phyloP scores from a whole-genome alignment of 2,888 invertebrate species.

The Clusia tigrina region DNA sequence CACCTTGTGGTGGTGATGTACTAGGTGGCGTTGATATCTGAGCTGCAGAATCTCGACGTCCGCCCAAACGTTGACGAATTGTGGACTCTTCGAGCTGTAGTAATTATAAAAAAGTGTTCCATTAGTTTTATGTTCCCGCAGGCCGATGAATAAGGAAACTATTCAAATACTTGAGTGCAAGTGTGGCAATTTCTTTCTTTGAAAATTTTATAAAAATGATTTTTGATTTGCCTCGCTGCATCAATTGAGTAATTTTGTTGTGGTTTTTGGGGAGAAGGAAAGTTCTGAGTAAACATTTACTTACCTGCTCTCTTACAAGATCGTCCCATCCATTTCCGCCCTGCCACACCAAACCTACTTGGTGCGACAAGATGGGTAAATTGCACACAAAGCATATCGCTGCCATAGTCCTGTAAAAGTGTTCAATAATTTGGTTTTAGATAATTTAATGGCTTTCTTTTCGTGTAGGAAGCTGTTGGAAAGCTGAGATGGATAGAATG shows the following conservation, averaged over 20 bases:
- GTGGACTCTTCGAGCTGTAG: conserved; percentile 78
- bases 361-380: conserved; percentile 91
- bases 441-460: no score
- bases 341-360: conserved; percentile 93
- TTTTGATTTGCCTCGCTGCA: conserved; percentile 9
- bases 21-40: conserved; percentile 90
- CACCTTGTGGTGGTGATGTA: conserved; percentile 69
- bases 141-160: not conserved
- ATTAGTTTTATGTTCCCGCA: not conserved
- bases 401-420: conserved; percentile 84
- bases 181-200: not conserved
- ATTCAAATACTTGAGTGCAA: not conserved
- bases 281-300: not conserved
- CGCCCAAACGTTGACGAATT: conserved; percentile 83
- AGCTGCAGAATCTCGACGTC: conserved; percentile 87
- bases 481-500: no score
- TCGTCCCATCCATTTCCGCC: conserved; percentile 96
- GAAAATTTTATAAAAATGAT: not conserved
- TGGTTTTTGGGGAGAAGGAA: not conserved
- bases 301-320: conserved; percentile 81
- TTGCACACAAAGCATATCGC: conserved; percentile 97
- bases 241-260: not conserved
- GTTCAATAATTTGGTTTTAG: no score
- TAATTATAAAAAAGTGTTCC: not conserved
- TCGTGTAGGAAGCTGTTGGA: no score